These are phyloP conservation scores for Chrysocyon brachyurus DNA, from an alignment of 2,797 vertebrate species.

Conservation along the genomic window DNA sequence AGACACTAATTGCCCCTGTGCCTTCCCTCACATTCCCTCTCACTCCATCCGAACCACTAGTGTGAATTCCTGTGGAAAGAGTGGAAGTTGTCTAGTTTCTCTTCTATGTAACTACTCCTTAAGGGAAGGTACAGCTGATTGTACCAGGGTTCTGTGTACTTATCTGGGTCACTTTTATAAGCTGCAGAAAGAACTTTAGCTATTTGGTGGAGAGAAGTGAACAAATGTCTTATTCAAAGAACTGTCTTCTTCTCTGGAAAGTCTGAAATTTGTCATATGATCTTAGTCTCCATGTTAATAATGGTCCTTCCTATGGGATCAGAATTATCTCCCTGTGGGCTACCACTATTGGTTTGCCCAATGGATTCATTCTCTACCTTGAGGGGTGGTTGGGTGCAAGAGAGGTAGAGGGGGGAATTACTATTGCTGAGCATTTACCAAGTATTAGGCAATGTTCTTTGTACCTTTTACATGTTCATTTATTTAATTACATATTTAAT, in stretches of 20 bases:
- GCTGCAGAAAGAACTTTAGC: neutral
- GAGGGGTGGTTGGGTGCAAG: neutral
- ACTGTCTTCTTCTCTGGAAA: neutral
- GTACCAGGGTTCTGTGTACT: neutral
- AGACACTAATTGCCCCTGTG: neutral
- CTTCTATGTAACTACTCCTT: neutral
- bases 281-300: neutral
- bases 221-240: neutral
- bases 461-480: neutral
- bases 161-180: neutral
- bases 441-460: neutral
- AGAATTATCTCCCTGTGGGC: neutral
- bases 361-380: neutral
- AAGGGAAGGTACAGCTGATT: neutral
- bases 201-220: neutral
- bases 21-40: neutral
- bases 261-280: slow-evolving; percentile 7
- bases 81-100: neutral
- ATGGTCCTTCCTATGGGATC: neutral
- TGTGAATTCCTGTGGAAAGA: neutral
- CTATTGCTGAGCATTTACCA: neutral
- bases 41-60: neutral
- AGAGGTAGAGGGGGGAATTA: neutral
- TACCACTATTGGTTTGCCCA: neutral
- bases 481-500: slow-evolving; percentile 27